Percentiles rank a stretch among this genome's conserved stretches.
These are phyloP conservation scores for Theropithecus gelada DNA, from an alignment of 2,113 vertebrate species.

Conservation along the genomic window DNA sequence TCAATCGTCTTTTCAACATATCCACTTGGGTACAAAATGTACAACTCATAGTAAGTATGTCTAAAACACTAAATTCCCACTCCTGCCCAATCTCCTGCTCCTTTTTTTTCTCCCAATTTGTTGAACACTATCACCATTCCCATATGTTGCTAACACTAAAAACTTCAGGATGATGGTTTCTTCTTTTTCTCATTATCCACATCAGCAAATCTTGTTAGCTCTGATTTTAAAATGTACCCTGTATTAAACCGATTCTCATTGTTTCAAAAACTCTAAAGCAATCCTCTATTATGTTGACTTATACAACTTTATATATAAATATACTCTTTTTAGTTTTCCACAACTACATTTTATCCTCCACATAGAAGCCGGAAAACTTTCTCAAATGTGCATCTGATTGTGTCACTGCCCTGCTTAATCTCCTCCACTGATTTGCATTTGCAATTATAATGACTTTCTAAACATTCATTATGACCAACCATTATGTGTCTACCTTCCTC, in stretches of 20 bases:
- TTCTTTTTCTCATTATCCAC: neutral
- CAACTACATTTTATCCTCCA: neutral
- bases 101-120: neutral
- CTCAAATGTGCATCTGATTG: neutral
- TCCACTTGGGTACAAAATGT: neutral
- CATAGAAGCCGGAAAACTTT: neutral
- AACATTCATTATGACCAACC: neutral
- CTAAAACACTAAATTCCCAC: neutral
- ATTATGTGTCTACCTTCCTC: neutral
- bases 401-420: neutral
- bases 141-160: neutral
- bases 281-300: neutral
- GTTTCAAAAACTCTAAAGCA: neutral
- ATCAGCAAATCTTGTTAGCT: neutral
- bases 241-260: neutral
- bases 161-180: neutral
- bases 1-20: neutral
- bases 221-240: neutral
- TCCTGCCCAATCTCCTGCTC: neutral
- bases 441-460: neutral
- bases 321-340: neutral
- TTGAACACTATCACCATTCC: neutral
- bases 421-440: neutral
- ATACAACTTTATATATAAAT: neutral
- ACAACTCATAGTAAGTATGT: neutral